Evolutionary conservation across 37 sponge, comb jelly and placozoan species (phyloP), one percentile per base, ranked within the genome.

Genomic region (Theonella swinhoei): DNA sequence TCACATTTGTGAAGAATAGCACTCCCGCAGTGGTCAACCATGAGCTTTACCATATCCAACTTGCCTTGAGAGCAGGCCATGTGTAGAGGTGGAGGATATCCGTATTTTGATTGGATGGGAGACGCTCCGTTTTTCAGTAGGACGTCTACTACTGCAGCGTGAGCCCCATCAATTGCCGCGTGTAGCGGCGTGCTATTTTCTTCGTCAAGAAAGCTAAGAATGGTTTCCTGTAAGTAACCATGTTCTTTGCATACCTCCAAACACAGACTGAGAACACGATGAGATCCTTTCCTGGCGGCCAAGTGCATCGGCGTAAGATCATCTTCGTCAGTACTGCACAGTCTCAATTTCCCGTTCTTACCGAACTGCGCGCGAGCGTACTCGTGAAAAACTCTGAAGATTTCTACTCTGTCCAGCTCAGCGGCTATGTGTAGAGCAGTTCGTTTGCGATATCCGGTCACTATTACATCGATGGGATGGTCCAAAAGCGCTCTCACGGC

Each of bases 121-220:
- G 76, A 76, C 4, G 93, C 96, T 36, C 94, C 94, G 75, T 83
- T 69, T 59, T 80, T 73, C 19, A 92, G 74, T 2, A 95, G 80
- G 24, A 95, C 91, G 59, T 87, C 78, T 20, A 95, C 94, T 14
- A 92, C 88, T 39, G 85, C 80, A 33, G 59, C 28, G 39, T 95
- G 80, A 25, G 93, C 88, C 31, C 88, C 94, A 75, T 90, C 93
- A 8, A 95, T 79, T 25, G 96, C 96, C 40, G 88, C 82, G 68
- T 95, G 93, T 37, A 95, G 81, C 24, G 96, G 96, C 26, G 96
- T 95, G 70, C 82, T 87, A 68, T 95, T 95, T 79, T 95, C 95
- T 39, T 88, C 88, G 54, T 91, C 89, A 3, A 95, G 70, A 61
- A 91, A 91, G 0, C 59, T 29, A 17, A 95, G 60, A 0, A 95